Evolutionary conservation across 37 sponge, comb jelly and placozoan genomes (phyloP), one percentile per base, ranked within the genome.

Genomic region (Agelas oroides): DNA sequence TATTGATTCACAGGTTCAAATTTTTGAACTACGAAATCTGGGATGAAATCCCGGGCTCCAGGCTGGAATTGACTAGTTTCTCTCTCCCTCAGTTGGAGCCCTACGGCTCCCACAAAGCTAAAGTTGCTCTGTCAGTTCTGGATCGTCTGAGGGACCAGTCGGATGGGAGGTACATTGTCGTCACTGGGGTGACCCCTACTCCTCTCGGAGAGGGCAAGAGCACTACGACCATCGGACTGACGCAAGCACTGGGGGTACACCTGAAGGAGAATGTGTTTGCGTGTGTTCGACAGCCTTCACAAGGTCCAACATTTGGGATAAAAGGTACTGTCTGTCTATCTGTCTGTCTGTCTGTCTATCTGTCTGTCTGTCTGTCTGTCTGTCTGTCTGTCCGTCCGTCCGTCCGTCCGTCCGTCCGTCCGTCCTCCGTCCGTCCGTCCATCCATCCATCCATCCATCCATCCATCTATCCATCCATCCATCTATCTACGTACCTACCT

Each of bases 241-340:
- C 85, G 23, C 99, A 97, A 59, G 95, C 99, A 15, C 65, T 99
- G 60, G 93, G 95, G 13, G 96, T 95, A 54, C 90, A 92, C 58
- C 75, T 95, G n/a, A 78, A 87, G 59, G 70, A 87, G 72, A 95
- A 95, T 64, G 76, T 73, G 25, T 88, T 99, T 83, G 97, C 99
- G 3, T 99, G 99, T 84, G 91, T 99, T 32, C 59, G 99, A 34
- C 99, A 99, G 70, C 99, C 99, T 5, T 95, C 96, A 16, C 98
- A 97, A 62, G 99, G 99, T 38, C 99, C 99, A 16, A 99, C 99
- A 14, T 99, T 99, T 88, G 99, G 99, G 39, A 99, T 99, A 66
- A 99, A 99, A 88, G 99, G 91, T 86, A 38, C 2, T 54, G 30
- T 24, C 36, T 15, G 1, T 1, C 23, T 82, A 5, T 6, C 16